These are phyloP conservation scores for Varanus salvator DNA, from an alignment of 2,113 vertebrate genomes.

Conservation along the genomic window DNA sequence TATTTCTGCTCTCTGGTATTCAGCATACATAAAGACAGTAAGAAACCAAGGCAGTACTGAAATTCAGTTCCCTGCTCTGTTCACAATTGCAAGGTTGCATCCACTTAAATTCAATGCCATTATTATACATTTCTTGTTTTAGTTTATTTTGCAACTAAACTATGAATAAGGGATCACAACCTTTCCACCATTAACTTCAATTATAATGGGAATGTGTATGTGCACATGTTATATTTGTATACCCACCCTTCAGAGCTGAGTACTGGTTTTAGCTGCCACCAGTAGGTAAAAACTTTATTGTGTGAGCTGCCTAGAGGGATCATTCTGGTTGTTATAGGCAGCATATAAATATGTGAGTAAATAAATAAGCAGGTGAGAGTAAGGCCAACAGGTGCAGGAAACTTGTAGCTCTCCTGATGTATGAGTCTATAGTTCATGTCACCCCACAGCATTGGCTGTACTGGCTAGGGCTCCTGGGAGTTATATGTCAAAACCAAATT, in stretches of 20 bases:
- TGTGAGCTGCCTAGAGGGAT: no score
- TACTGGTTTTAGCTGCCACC: background rate
- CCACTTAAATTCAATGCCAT: background rate
- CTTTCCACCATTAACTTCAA: background rate
- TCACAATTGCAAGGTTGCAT: background rate
- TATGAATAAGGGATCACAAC: background rate
- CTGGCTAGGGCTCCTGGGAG: no score
- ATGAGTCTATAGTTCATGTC: no score
- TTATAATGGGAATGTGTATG: background rate
- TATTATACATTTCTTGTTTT: background rate
- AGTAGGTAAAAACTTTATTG: no score
- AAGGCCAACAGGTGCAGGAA: background rate
- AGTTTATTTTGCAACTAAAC: background rate
- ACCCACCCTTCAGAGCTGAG: no score
- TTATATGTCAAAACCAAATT: no score
- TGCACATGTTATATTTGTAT: background rate
- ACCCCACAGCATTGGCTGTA: no score
- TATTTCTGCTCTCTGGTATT: conserved; percentile 2
- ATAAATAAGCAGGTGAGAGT: background rate
- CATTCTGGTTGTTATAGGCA: no score
- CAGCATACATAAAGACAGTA: background rate
- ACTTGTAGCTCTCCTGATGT: no score
- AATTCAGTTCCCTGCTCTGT: background rate
- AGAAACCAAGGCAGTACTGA: background rate
- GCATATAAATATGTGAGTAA: no score